Evolutionary conservation across 2,797 vertebrate species (phyloP), one percentile per base, ranked within the genome.

Genomic region (Sebastes nivosus): DNA sequence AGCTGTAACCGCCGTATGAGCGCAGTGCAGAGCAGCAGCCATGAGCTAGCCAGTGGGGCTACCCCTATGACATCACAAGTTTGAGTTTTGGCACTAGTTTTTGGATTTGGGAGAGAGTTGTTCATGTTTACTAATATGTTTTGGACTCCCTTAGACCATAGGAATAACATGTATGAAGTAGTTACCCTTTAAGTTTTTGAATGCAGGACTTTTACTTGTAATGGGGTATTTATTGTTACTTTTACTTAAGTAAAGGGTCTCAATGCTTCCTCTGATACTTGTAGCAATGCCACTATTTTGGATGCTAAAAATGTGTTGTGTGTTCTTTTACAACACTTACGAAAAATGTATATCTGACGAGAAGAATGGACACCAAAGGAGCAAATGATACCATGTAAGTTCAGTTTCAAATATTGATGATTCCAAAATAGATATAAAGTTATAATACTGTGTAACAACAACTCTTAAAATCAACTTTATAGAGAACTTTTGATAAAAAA

Each of bases 401-500:
- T 52, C 12, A 1, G 2, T 65, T 76, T 75, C n/a, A 4, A 63
- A 65, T 54, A 69, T 25, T 14, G 25, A 9, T 9, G 3, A 25
- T 67, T 82, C 58, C 42, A 67, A 78, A 79, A 46, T 50, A 18
- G 71, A 67, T 60, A 22, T 18, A 38, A 80, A 73, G 67, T 75
- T 34, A 59, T 46, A 68, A 77, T 3, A 9, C 46, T 52, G 66
- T 55, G 67, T 6, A 82, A 79, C 20, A 74, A 74, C 7, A 36
- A 73, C 50, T 73, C 66, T 70, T 70, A 32, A 63, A 77, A 66
- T 20, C 24, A 16, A 5, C 59, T 83, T 74, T 11, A 80, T 61
- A 67, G 63, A 68, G 78, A 80, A 75, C 83, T 72, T 82, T 86
- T 64, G 76, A 34, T 54, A 2, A 29, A 69, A 73, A 34, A 16